A percentile compares a stretch with the other conserved stretches of the same genome.
Conservation (phyloP, 1,140 invertebrate species). For the Callitettix versicolor region DNA sequence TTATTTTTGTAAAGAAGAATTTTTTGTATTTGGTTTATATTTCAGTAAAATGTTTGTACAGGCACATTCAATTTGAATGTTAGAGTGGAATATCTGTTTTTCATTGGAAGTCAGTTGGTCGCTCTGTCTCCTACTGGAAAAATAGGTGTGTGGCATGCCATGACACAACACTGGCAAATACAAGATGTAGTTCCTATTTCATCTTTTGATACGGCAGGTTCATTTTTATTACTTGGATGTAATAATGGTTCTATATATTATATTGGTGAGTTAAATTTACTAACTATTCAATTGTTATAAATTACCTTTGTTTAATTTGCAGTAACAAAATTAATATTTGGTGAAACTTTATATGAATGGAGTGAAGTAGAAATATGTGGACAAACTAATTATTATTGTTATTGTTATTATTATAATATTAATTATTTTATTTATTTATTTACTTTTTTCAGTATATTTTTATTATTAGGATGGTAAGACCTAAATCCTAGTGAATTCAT, state of each 20-base stretch:
- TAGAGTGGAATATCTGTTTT: conserved; percentile 89
- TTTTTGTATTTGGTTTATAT: neutral
- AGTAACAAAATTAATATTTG: too few species aligned
- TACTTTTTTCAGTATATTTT: too few species aligned
- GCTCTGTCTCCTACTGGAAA: conserved; percentile 89
- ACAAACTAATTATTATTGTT: too few species aligned
- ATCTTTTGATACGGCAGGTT: conserved; percentile 92
- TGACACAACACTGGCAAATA: conserved; percentile 96
- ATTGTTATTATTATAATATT: too few species aligned
- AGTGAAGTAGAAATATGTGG: too few species aligned
- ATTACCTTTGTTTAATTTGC: too few species aligned
- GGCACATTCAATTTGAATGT: conserved; percentile 84
- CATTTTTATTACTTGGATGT: conserved; percentile 86
- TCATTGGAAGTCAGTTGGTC: conserved; percentile 93
- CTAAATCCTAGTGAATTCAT: too few species aligned
- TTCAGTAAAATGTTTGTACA: conserved; percentile 30
- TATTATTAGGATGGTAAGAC: too few species aligned
- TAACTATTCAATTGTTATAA: too few species aligned
- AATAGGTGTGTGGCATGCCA: conserved; percentile 97
- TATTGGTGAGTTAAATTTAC: conserved; percentile 79
- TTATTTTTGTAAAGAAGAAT: neutral
- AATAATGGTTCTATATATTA: conserved; percentile 96
- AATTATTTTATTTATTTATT: too few species aligned
- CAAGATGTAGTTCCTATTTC: conserved; percentile 90
- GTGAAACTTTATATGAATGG: too few species aligned